phyloP scores from a whole-genome alignment of 2,113 vertebrate genomes.

The Hiodon alosoides region DNA sequence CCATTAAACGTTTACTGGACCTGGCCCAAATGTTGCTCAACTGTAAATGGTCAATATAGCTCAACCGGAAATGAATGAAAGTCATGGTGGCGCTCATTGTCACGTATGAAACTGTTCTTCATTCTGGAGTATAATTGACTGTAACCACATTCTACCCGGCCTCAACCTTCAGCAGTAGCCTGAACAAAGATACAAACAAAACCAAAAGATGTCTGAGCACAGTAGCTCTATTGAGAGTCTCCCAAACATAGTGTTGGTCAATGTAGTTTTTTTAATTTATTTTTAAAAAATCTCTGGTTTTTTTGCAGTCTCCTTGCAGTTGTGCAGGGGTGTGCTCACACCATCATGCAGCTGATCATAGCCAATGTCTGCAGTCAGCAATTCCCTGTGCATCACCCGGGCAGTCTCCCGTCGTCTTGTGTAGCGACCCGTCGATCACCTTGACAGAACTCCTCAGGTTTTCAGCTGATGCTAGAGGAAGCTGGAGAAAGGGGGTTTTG shows the following conservation, averaged over 20 bases:
- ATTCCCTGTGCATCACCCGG: slow-evolving; percentile 19
- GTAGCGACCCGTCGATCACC: slow-evolving; percentile 9
- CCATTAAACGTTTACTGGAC: not conserved
- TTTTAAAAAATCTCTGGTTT: no score
- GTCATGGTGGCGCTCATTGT: not conserved
- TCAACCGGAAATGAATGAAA: not conserved
- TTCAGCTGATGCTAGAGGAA: slow-evolving; percentile 9
- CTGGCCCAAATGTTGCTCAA: no score
- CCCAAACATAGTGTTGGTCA: not conserved
- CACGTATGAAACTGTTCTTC: not conserved
- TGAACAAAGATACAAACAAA: not conserved
- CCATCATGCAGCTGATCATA: not conserved
- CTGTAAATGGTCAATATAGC: not conserved
- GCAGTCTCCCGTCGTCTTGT: slow-evolving; percentile 26
- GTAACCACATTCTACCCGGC: not conserved
- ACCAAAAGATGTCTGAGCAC: not conserved
- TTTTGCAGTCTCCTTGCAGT: no score
- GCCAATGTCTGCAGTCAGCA: not conserved
- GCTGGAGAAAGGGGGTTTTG: not conserved
- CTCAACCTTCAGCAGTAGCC: not conserved
- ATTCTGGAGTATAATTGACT: not conserved
- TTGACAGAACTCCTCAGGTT: not conserved
- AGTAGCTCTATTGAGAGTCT: not conserved
- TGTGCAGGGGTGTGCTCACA: not conserved
- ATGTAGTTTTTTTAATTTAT: not conserved